These are phyloP conservation scores for Schizaphis graminum DNA, from an alignment of 2,888 invertebrate genomes.

Conservation along the genomic window DNA sequence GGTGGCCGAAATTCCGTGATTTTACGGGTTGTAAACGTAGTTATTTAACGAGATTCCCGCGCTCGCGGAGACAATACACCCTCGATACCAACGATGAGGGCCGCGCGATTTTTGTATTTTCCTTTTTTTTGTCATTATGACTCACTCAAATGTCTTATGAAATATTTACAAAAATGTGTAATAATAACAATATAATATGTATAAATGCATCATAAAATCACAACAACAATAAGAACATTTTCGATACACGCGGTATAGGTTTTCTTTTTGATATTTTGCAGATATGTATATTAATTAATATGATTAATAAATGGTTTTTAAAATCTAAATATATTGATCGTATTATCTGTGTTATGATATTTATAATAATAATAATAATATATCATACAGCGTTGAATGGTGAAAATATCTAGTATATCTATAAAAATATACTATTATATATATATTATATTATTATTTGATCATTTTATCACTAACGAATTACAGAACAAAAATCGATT, in stretches of 20 bases:
- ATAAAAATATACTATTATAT: neutral
- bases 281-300: neutral
- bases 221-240: neutral
- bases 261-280: neutral
- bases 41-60: constrained; percentile 30
- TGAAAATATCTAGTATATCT: neutral
- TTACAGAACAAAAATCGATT: neutral
- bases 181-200: neutral
- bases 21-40: constrained; percentile 10
- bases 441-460: neutral
- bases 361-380: neutral
- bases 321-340: neutral
- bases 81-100: neutral
- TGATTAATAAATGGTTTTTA: neutral
- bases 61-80: neutral
- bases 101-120: neutral
- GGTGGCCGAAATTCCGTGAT: constrained; percentile 32
- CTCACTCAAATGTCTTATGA: neutral
- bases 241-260: neutral
- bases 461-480: neutral
- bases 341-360: neutral
- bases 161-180: neutral
- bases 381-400: neutral
- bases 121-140: neutral
- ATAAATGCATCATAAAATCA: neutral